These are phyloP conservation scores for Spodoptera picta DNA, from an alignment of 2,888 invertebrate species.

Conservation along the genomic window DNA sequence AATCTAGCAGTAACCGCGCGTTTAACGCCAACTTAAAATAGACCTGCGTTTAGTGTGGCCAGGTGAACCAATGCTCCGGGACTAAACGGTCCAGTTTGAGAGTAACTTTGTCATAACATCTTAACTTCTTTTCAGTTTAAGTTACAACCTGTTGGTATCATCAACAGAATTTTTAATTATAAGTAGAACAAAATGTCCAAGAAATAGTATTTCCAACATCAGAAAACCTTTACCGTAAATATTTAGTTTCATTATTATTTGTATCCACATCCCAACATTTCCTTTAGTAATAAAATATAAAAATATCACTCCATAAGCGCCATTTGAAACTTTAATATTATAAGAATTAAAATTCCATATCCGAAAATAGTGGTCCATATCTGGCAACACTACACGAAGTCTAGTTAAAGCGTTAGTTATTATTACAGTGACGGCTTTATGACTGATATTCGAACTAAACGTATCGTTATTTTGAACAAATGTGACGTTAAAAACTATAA, in stretches of 20 bases:
- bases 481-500: conserved; percentile 65
- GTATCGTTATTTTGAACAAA: conserved; percentile 72
- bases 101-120: conserved; percentile 7
- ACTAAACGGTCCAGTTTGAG: conserved; percentile 20
- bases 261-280: no score
- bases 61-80: conserved; percentile 23
- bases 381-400: conserved; percentile 45
- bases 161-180: no score
- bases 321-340: no score
- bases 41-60: conserved; percentile 44
- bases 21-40: conserved; percentile 56
- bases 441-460: conserved; percentile 70
- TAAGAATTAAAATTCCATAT: conserved; percentile 13
- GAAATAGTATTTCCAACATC: no score
- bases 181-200: no score
- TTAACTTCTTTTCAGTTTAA: no score
- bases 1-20: conserved; percentile 70
- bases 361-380: conserved; percentile 19
- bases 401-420: conserved; percentile 68
- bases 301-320: no score
- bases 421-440: conserved; percentile 75
- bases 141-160: no score
- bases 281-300: no score
- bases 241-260: no score
- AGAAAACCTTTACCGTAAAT: no score